Evolutionary conservation across 2,113 vertebrate species (phyloP).

Genomic region (Tringa solitaria): DNA sequence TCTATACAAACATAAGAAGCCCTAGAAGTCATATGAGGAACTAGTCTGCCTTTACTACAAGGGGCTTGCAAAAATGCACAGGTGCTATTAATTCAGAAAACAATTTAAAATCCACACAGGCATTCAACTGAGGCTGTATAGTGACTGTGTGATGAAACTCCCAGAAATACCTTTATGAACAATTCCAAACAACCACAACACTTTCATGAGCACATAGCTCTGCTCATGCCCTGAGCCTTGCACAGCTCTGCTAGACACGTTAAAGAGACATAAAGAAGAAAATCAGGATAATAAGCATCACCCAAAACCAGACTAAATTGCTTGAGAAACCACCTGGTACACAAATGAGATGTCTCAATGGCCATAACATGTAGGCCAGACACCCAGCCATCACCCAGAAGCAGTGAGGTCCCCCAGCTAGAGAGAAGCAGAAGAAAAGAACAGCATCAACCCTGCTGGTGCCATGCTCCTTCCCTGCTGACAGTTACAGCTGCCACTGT

Average conservation of each 20-base stretch:
- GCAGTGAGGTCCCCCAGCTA: rapidly evolving
- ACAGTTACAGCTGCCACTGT: not conserved
- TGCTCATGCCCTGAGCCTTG: rapidly evolving
- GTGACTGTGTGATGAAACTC: not conserved
- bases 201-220: not conserved
- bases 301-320: not conserved
- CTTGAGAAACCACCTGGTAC: not conserved
- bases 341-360: not conserved
- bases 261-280: not conserved
- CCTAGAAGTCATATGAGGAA: not conserved
- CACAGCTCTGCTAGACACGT: not conserved
- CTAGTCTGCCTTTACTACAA: not conserved
- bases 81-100: constrained; percentile 8
- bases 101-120: not conserved
- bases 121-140: not conserved
- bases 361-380: rapidly evolving
- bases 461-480: too few relatives aligned
- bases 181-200: rapidly evolving
- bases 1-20: not conserved
- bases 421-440: not conserved
- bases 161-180: not conserved
- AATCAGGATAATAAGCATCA: not conserved
- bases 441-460: not conserved
- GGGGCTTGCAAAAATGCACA: not conserved
- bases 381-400: not conserved